Evolutionary conservation across 64 coral and sea anemone species (phyloP), one percentile per base, ranked within the genome.

Genomic region (Porites australiensis): DNA sequence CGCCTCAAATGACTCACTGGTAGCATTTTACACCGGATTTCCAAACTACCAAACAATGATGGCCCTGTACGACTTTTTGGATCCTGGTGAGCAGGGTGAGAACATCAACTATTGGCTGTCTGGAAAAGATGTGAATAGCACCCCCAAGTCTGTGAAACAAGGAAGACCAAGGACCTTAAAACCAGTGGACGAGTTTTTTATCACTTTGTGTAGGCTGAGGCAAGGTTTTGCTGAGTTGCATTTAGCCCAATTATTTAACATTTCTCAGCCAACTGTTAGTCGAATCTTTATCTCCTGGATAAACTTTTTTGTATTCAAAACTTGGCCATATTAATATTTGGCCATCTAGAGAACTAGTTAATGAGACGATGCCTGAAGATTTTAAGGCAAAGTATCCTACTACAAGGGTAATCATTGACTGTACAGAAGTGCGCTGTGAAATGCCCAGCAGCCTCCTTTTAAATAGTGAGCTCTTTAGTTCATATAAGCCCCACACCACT

Each of bases 371-470:
- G 76, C 76, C 49, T 50, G 76, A 79, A 57, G 49, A 55, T 5
- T 79, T 79, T n/a, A 55, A 79, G 49, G 76, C 14, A 37, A 79
- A 79, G 43, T 79, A 79, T n/a, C 76, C 50, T 2, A 45, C 15
- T 5, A 72, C 71, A 47, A 74, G 71, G 14, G 44, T 74, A 23
- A 74, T 47, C 9, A 23, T 79, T 13, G 57, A 58, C 77, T 79
- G 77, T 58, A 79, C 50, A 55, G 52, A 79, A 8, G 8, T 58
- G 7, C 44, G 20, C 6, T 79, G 77, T 58, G 43, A 79, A 61
- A 58, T 79, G 77, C 77, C 77, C 9, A 58, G 50, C 21, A 61
- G 75, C 14, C 20, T 51, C 13, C 13, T 50, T 19, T 7, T 78
- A 54, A 78, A 78, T 58, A 79, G 50, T 58, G 20, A 50, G 27